Evolutionary conservation across 2,888 invertebrate genomes (phyloP).

Genomic region (Pelosia muscerda): DNA sequence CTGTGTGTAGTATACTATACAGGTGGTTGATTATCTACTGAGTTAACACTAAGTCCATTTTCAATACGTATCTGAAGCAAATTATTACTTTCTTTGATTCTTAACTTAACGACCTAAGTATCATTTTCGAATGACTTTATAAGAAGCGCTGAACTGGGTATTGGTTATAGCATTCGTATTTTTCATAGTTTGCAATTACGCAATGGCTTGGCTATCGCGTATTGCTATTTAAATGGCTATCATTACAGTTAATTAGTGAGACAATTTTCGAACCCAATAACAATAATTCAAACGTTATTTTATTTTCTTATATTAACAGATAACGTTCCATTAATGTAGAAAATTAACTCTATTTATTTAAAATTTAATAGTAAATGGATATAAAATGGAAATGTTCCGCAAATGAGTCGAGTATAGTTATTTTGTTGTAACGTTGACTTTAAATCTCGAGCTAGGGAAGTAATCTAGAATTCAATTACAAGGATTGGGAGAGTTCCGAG

Average conservation of each 20-base stretch:
- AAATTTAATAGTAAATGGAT: neutral
- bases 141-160: slow-evolving; percentile 13
- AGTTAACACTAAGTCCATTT: slow-evolving; percentile 45
- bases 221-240: slow-evolving; percentile 49
- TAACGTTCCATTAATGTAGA: slow-evolving; percentile 35
- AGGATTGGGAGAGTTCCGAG: too few relatives aligned
- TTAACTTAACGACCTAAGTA: neutral
- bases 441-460: neutral
- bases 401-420: neutral
- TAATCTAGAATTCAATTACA: neutral
- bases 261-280: slow-evolving; percentile 48
- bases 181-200: slow-evolving; percentile 49
- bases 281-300: slow-evolving; percentile 40
- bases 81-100: slow-evolving; percentile 2
- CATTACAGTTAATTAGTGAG: slow-evolving; percentile 53
- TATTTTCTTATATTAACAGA: slow-evolving; percentile 41
- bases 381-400: neutral
- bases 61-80: slow-evolving; percentile 15
- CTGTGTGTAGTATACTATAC: slow-evolving; percentile 40
- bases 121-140: slow-evolving; percentile 16
- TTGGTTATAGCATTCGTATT: slow-evolving; percentile 41
- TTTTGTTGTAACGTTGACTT: neutral
- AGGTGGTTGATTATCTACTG: slow-evolving; percentile 51
- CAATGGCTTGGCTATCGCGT: slow-evolving; percentile 45
- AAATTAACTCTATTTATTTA: slow-evolving; percentile 7